Percentiles rank a stretch among this genome's conserved stretches.
These are phyloP conservation scores for Andrena cerasifolii DNA, from an alignment of 1,140 invertebrate species.

Conservation along the genomic window DNA sequence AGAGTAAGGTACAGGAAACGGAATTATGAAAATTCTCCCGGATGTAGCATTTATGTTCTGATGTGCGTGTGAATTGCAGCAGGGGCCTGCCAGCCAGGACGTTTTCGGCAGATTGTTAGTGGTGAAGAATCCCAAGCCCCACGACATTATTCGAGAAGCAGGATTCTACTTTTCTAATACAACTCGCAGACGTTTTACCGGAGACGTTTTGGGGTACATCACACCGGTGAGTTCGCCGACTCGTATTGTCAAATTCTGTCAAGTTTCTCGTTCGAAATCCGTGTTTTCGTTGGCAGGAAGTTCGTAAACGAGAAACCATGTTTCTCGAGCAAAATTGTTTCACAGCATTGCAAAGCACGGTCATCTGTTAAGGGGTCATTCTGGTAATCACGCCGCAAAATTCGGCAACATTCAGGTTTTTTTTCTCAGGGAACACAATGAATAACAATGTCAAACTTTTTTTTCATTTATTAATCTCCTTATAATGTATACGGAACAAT, in stretches of 20 bases:
- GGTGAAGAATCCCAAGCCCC: conserved; percentile 84
- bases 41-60: neutral
- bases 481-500: too few relatives aligned
- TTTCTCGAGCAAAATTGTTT: too few relatives aligned
- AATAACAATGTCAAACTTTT: too few relatives aligned
- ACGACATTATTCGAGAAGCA: conserved; percentile 90
- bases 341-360: too few relatives aligned
- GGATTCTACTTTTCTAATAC: conserved; percentile 88
- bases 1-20: conserved; percentile 63
- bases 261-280: too few relatives aligned
- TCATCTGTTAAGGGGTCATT: too few relatives aligned
- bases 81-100: conserved; percentile 86
- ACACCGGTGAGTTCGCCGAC: conserved; percentile 89
- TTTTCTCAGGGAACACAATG: too few relatives aligned
- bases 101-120: conserved; percentile 89
- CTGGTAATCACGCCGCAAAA: too few relatives aligned
- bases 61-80: conserved; percentile 61
- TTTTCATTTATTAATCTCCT: too few relatives aligned
- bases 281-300: too few relatives aligned
- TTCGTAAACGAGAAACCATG: too few relatives aligned
- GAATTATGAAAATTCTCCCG: neutral
- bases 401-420: too few relatives aligned
- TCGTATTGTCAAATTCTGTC: conserved; percentile 4
- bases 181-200: conserved; percentile 85
- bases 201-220: conserved; percentile 92